Base-by-base conservation (phyloP, 23 tunicate species). In the Oikopleura dioica region DNA sequence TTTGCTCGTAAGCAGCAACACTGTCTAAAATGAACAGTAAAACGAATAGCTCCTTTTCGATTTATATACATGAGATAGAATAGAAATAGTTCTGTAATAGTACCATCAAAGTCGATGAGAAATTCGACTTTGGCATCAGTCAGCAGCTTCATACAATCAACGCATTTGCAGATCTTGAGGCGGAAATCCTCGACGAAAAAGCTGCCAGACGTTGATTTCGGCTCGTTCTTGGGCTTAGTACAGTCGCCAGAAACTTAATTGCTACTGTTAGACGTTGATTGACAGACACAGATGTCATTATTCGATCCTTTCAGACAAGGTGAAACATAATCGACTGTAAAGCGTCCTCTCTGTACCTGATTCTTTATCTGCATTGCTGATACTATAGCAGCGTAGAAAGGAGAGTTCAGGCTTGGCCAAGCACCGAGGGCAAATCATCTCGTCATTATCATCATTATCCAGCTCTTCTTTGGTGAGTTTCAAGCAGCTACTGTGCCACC, bases 361-460 rank as follows among this genome's bases (percentile, higher is more conserved):
- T 76, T 77, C 76, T 80, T 82, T 28, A 78, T 37, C 31, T 80
- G 77, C 1, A 35, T 77, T 24, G 83, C 80, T 36, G 78, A 69
- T 9, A 77, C 79, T 35, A 84, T 86, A 86, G 36, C 83, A 79
- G 34, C 80, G 83, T 35, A 86, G 59, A 79, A 86, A 86, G 0
- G 59, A 68, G 78, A 75, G 63, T 21, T 63, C 32, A 2, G 16
- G 30, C 2, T 55, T 44, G 37, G 78, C 80, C 78, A 88, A 78
- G 81, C 98, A 92, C 12, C 77, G 80, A 36, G 72, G 76, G 51
- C 98, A 92, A 28, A 92, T 76, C 92, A 92, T 85, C 37, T 92
- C 98, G 28, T 84, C 38, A 92, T 63, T 82, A 0, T 69, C 83
- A 51, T 75, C 55, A 38, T 76, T 76, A 0, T 78, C 21, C 0